A percentile compares a stretch with the other conserved stretches of the same genome.
These are phyloP conservation scores for Bombus waltoni DNA, from an alignment of 1,140 invertebrate species.

Conservation along the genomic window DNA sequence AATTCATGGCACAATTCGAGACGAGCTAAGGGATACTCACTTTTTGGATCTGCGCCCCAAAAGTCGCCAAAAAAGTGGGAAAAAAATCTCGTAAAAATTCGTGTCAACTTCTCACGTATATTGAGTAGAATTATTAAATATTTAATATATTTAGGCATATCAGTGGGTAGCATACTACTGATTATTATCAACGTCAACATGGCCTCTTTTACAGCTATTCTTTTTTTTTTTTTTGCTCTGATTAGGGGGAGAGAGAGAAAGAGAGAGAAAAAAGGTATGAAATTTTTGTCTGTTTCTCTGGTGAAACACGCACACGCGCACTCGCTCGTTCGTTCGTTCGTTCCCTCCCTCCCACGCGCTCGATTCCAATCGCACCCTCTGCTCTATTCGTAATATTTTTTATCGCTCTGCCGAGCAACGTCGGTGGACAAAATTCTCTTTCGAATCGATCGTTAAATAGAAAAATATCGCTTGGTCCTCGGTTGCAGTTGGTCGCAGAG, in stretches of 20 bases:
- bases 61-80: conserved; percentile 83
- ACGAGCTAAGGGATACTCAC: conserved; percentile 77
- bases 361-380: conserved; percentile 60
- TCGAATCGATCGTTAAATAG: conserved; percentile 75
- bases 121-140: conserved; percentile 72
- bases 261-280: conserved; percentile 24
- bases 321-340: conserved; percentile 53
- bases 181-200: conserved; percentile 64
- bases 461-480: conserved; percentile 77
- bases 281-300: conserved; percentile 54
- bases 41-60: conserved; percentile 80
- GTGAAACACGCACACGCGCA: conserved; percentile 58
- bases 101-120: conserved; percentile 81
- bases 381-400: conserved; percentile 53
- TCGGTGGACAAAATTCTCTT: conserved; percentile 71
- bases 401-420: conserved; percentile 54
- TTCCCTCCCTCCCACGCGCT: conserved; percentile 61
- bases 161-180: conserved; percentile 69
- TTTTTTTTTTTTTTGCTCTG: conserved; percentile 27
- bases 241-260: conserved; percentile 35
- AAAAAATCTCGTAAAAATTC: conserved; percentile 82
- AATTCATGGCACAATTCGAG: conserved; percentile 72
- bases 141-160: conserved; percentile 71
- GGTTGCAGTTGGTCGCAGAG: conserved; percentile 80
- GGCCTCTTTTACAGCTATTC: conserved; percentile 54